Evolutionary conservation across 2,888 invertebrate genomes (phyloP).

Genomic region (Aricia artaxerxes): DNA sequence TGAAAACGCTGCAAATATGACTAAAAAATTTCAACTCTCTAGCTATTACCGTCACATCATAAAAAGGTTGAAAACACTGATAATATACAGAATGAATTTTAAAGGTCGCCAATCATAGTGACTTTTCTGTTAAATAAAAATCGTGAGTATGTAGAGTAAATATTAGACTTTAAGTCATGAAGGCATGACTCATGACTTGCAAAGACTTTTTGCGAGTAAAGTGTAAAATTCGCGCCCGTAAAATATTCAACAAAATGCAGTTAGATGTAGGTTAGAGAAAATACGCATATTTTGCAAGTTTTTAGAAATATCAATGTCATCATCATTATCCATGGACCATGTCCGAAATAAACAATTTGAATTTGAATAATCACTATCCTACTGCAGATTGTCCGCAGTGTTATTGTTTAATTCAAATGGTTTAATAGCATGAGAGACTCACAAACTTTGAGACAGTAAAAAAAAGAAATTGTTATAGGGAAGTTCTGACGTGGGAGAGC

Average conservation of each 20-base stretch:
- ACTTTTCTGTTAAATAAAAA: background rate
- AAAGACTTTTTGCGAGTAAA: background rate
- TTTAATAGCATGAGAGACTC: no score
- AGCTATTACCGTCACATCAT: no score
- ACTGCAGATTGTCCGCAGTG: no score
- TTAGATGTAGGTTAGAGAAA: background rate
- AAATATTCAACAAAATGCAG: background rate
- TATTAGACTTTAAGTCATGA: background rate
- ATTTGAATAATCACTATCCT: no score
- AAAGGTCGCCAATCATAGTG: background rate
- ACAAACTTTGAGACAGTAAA: no score
- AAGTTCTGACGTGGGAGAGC: no score
- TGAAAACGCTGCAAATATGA: background rate
- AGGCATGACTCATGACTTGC: slow-evolving; percentile 8
- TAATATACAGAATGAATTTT: background rate
- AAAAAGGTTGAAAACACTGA: no score
- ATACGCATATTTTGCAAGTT: background rate
- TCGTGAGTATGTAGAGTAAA: background rate
- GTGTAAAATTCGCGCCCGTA: background rate
- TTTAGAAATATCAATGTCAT: background rate
- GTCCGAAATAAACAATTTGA: no score
- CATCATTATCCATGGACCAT: no score
- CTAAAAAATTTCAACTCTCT: no score
- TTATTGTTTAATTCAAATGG: no score
- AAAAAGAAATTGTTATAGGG: no score